Conservation (phyloP, 2,888 invertebrate species). For the Sturmia bella region DNA sequence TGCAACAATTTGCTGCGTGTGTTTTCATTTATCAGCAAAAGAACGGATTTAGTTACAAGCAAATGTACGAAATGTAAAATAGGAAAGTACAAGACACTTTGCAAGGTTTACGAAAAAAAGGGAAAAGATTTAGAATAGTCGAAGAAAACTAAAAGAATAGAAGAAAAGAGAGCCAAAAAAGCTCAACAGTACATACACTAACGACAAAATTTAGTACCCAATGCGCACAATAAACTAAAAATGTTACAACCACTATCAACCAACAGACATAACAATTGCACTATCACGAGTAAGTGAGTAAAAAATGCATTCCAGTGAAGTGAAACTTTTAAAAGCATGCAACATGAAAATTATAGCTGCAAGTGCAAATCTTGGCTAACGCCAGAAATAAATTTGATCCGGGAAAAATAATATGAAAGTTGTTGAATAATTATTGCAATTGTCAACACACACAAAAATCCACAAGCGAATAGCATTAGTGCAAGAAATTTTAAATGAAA, state of each 20-base stretch:
- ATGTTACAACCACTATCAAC: constrained; percentile 16
- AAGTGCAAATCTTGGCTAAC: constrained; percentile 16
- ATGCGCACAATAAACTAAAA: constrained; percentile 79
- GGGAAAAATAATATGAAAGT: constrained; percentile 3
- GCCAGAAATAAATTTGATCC: background rate
- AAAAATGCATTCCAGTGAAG: constrained; percentile 41
- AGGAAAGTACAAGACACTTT: constrained; percentile 10
- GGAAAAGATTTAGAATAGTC: background rate
- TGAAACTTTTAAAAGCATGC: constrained; percentile 32
- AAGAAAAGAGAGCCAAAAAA: constrained; percentile 75
- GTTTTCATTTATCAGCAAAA: constrained; percentile 38
- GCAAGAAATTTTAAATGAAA: no score
- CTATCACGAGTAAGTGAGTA: background rate
- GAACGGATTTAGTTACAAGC: constrained; percentile 44
- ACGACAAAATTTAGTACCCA: constrained; percentile 82
- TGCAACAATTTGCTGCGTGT: constrained; percentile 26
- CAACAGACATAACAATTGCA: background rate
- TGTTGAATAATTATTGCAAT: background rate
- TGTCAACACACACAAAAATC: background rate
- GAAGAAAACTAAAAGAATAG: constrained; percentile 24
- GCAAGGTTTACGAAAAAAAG: background rate
- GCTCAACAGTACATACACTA: constrained; percentile 81
- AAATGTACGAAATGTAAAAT: constrained; percentile 11
- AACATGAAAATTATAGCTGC: constrained; percentile 28
- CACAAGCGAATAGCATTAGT: background rate